Conservation (phyloP, 2,888 invertebrate species). For the Dicyrtoma fusca region DNA sequence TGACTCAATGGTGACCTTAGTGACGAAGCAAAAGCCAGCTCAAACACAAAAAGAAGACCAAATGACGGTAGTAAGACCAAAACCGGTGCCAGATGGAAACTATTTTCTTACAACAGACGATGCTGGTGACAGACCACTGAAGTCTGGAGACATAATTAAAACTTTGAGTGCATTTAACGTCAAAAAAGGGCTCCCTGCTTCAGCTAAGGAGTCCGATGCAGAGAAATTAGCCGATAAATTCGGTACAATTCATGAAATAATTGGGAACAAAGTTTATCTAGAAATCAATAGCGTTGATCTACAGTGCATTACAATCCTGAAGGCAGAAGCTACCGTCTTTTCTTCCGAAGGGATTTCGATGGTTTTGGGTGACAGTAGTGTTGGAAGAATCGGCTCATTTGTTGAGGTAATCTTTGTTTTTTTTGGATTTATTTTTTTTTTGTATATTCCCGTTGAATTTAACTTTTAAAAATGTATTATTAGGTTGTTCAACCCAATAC, state of each 20-base stretch:
- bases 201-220: background rate
- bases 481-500: constrained; percentile 1
- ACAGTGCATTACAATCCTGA: background rate
- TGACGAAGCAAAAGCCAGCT: too few species aligned
- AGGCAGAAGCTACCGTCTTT: background rate
- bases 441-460: too few species aligned
- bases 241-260: constrained; percentile 19
- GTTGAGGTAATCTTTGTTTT: too few species aligned
- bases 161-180: background rate
- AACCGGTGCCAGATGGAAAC: too few species aligned
- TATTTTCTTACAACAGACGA: too few species aligned
- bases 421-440: too few species aligned
- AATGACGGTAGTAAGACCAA: too few species aligned
- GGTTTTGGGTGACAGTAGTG: background rate
- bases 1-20: too few species aligned
- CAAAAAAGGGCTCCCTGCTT: background rate
- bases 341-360: background rate
- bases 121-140: background rate
- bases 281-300: background rate
- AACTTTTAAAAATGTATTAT: too few species aligned
- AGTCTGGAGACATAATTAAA: background rate
- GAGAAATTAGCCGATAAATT: constrained; percentile 5
- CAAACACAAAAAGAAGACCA: too few species aligned
- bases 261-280: constrained; percentile 6
- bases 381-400: background rate